A percentile compares a stretch with the other conserved stretches of the same genome.
Evolutionary conservation across 2,888 invertebrate genomes (phyloP).

Genomic region (Drosophila diplacantha): DNA sequence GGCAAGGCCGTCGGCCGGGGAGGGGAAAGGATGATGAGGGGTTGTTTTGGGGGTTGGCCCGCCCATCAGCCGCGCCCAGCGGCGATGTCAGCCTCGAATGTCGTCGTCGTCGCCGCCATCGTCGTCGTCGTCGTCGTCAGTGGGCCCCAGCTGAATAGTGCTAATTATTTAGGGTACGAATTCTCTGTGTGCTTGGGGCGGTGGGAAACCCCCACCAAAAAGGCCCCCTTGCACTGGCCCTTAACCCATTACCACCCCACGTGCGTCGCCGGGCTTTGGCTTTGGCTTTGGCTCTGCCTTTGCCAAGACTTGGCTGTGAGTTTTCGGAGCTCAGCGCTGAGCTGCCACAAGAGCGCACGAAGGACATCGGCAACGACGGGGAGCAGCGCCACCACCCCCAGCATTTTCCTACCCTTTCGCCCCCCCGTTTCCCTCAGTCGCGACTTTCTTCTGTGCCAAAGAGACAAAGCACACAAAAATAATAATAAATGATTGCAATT

Average conservation of each 20-base stretch:
- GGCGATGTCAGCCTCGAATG: conserved; percentile 63
- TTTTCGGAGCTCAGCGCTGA: conserved; percentile 48
- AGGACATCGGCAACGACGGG: conserved; percentile 52
- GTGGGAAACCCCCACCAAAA: conserved; percentile 41
- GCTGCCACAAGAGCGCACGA: conserved; percentile 68
- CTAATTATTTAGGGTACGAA: conserved; percentile 75
- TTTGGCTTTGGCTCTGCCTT: conserved; percentile 24
- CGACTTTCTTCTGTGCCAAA: conserved; percentile 67
- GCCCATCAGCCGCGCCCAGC: conserved; percentile 58
- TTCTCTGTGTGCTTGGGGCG: conserved; percentile 43
- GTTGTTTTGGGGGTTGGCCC: conserved; percentile 7
- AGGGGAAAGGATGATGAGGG: conserved; percentile 43
- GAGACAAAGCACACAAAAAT: conserved; percentile 69
- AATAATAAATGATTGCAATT: conserved; percentile 70
- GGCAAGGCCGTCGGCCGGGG: conserved; percentile 37
- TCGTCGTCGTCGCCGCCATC: conserved; percentile 19
- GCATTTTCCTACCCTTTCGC: conserved; percentile 2
- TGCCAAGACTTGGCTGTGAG: conserved; percentile 35
- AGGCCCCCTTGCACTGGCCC: conserved; percentile 58
- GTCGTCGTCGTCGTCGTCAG: conserved; percentile 46
- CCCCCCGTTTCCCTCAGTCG: conserved; percentile 28
- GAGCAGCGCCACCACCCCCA: conserved; percentile 18
- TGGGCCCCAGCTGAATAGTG: conserved; percentile 72
- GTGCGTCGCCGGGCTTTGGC: conserved; percentile 33
- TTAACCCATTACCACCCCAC: conserved; percentile 64